phyloP scores from a whole-genome alignment of 2,888 invertebrate species.

The Lithophane socia region DNA sequence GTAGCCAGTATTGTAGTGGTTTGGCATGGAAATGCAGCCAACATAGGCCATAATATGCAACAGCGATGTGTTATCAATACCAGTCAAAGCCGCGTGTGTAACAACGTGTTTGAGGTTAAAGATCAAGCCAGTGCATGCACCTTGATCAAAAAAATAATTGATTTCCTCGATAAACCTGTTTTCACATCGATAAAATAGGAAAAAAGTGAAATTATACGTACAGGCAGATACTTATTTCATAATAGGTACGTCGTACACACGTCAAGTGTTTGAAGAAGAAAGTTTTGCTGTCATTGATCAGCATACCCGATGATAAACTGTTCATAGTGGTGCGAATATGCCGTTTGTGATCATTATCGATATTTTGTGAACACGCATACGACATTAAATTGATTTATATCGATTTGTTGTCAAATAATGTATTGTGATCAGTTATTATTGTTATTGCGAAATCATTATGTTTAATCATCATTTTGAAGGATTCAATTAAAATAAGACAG shows the following conservation, averaged over 20 bases:
- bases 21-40: neutral
- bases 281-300: slow-evolving; percentile 73
- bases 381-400: slow-evolving; percentile 9
- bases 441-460: neutral
- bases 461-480: slow-evolving; percentile 13
- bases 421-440: slow-evolving; percentile 5
- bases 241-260: slow-evolving; percentile 25
- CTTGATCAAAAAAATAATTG: slow-evolving; percentile 35
- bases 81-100: neutral
- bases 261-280: slow-evolving; percentile 71
- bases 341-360: slow-evolving; percentile 41
- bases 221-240: slow-evolving; percentile 34
- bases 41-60: neutral
- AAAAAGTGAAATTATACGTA: slow-evolving; percentile 53
- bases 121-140: slow-evolving; percentile 30
- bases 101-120: slow-evolving; percentile 33
- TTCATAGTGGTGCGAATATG: slow-evolving; percentile 53
- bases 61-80: neutral
- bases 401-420: neutral
- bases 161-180: slow-evolving; percentile 50
- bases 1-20: neutral
- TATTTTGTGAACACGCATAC: slow-evolving; percentile 9
- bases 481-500: slow-evolving; percentile 5
- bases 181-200: slow-evolving; percentile 27
- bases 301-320: slow-evolving; percentile 68